Evolutionary conservation across 2,113 vertebrate species (phyloP), one percentile per base, ranked within the genome.

Genomic region (Daubentonia madagascariensis): DNA sequence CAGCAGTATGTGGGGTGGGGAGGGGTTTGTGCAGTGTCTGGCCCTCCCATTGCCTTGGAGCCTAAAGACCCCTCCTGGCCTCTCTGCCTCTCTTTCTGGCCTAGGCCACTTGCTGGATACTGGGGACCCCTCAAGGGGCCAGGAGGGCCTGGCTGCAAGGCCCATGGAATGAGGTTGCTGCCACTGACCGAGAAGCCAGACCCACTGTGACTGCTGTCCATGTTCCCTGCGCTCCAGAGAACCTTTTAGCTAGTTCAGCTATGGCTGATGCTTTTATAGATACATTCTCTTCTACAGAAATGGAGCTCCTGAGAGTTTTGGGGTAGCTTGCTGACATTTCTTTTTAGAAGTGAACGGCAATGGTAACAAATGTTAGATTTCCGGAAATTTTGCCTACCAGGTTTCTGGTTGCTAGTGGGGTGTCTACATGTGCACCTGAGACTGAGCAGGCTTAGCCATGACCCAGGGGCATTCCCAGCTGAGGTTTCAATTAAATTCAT

Each of bases 301-400:
- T 75, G 17, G 50, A 79, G 84, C 91, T 75, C 35, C 22, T 28
- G 11, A 85, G 70, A 75, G 40, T 65, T 72, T 43, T 48, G 40
- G 79, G 50, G 63, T 75, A 12, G 59, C 76, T 54, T 86, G 52
- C 54, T 88, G 67, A 67, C 23, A 43, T 97, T 85, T 96, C 52
- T 68, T 97, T 80, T 91, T 67, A 88, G 90, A 92, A 89, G n/a
- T 78, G 68, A 85, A 70, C 79, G 72, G 28, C 28, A 83, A n/a
- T 79, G 48, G 79, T 78, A 84, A 48, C 50, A 79, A 54, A 70
- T 0, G 0, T 70, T 76, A 61, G 40, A 75, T 88, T 89, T 93
- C 73, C 65, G 23, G 79, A 70, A 81, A 76, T 54, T 72, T 92
- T 86, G 43, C 50, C 35, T 76, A 5, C 37, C 79, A 17, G 10